Conservation (phyloP, 1,140 invertebrate species). For the Neotoxoptera formosana region DNA sequence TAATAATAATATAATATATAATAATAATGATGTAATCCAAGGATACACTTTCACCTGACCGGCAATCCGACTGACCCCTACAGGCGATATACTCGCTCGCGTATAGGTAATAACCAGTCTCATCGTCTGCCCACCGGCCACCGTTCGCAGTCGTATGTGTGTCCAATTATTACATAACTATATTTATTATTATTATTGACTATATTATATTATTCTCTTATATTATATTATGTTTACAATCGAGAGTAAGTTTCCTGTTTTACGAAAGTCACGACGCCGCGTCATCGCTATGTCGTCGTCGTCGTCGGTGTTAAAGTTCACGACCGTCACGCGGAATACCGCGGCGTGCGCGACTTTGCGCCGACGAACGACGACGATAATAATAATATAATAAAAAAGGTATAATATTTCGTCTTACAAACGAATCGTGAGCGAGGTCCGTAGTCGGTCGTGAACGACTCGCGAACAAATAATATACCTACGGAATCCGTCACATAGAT, state of each 20-base stretch:
- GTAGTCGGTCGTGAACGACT: background rate
- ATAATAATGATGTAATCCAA: constrained; percentile 51
- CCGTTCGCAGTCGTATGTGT: background rate
- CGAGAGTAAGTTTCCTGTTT: constrained; percentile 9
- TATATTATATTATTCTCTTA: background rate
- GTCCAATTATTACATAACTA: background rate
- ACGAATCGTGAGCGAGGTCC: background rate
- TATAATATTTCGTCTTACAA: background rate
- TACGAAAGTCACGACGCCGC: background rate
- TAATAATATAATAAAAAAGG: background rate
- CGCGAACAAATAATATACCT: background rate
- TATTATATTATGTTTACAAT: background rate
- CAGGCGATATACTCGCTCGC: background rate
- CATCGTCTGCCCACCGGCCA: constrained; percentile 44
- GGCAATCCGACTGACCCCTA: constrained; percentile 51
- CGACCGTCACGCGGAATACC: constrained; percentile 26
- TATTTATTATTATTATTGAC: background rate
- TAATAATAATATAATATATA: background rate
- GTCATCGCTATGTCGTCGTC: background rate
- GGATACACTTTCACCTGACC: constrained; percentile 53
- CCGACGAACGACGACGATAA: background rate
- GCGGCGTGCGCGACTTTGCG: background rate
- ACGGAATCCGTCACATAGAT: background rate
- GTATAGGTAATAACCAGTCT: constrained; percentile 42
- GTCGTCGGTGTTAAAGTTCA: constrained; percentile 12